These are phyloP conservation scores for Megaleporinus macrocephalus DNA, from an alignment of 2,113 vertebrate species.

Conservation along the genomic window DNA sequence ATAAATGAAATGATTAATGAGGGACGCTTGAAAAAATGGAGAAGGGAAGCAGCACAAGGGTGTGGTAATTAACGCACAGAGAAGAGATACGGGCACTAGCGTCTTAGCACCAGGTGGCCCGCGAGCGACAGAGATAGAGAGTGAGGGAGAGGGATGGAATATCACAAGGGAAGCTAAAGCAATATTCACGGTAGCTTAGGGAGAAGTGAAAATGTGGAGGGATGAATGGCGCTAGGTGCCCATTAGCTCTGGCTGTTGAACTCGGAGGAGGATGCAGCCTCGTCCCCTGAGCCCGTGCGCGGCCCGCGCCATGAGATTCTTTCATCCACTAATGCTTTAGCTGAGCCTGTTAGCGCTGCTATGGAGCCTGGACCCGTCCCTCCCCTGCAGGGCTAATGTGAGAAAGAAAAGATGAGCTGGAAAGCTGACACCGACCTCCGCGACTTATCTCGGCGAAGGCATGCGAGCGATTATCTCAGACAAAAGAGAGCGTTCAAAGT, in stretches of 20 bases:
- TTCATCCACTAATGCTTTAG: conserved; percentile 8
- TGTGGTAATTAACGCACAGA: conserved; percentile 18
- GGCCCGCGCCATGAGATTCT: neutral
- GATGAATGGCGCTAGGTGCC: neutral
- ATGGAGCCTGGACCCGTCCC: neutral
- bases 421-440: neutral
- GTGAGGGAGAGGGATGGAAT: neutral
- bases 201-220: neutral
- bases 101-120: conserved; percentile 17
- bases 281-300: neutral
- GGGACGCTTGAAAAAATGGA: conserved; percentile 8
- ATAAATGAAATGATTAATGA: conserved; percentile 40
- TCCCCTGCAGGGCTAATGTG: neutral
- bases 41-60: neutral
- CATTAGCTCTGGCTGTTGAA: neutral
- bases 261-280: neutral
- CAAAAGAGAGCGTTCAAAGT: neutral
- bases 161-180: neutral
- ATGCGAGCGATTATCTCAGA: neutral
- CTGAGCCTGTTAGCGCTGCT: neutral
- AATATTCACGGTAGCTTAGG: neutral
- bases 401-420: neutral
- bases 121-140: neutral
- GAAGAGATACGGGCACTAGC: neutral
- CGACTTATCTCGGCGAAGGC: neutral